Conservation (phyloP, 2,888 invertebrate genomes). For the Platycheirus rosarum region DNA sequence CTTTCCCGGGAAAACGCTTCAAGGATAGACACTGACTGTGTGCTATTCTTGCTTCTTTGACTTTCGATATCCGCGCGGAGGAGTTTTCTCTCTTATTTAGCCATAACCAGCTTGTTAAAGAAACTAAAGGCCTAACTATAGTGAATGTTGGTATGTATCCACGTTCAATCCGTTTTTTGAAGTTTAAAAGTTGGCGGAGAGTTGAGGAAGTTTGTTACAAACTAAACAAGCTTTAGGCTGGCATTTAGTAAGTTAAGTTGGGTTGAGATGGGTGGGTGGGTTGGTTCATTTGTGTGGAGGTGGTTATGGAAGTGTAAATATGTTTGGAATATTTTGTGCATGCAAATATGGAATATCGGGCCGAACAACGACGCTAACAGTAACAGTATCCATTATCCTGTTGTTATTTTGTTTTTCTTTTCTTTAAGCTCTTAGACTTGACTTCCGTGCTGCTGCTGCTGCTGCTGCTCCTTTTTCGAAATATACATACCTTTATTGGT, state of each 20-base stretch:
- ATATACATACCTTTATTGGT: slow-evolving; percentile 28
- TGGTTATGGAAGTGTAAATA: not conserved
- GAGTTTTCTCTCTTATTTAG: slow-evolving; percentile 4
- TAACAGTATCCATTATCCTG: slow-evolving; percentile 13
- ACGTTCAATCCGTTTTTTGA: slow-evolving; percentile 54
- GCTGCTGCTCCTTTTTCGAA: slow-evolving; percentile 9
- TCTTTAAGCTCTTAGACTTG: slow-evolving; percentile 12
- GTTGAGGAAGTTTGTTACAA: slow-evolving; percentile 70
- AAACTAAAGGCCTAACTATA: slow-evolving; percentile 20
- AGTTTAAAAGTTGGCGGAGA: slow-evolving; percentile 45
- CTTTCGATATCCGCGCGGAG: not conserved
- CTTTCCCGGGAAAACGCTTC: slow-evolving; percentile 6
- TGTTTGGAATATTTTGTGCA: slow-evolving; percentile 7
- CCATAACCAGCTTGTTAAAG: not conserved
- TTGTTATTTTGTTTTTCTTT: slow-evolving; percentile 11
- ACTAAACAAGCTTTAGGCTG: slow-evolving; percentile 65
- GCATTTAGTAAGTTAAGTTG: slow-evolving; percentile 17
- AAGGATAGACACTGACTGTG: slow-evolving; percentile 5
- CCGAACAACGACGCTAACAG: slow-evolving; percentile 3
- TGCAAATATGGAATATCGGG: slow-evolving; percentile 29
- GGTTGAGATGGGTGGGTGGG: not conserved
- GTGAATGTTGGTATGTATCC: slow-evolving; percentile 3
- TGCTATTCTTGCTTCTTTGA: slow-evolving; percentile 17
- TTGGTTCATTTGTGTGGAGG: not conserved
- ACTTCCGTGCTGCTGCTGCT: slow-evolving; percentile 11